phyloP scores from a whole-genome alignment of 2,797 vertebrate genomes.

The Pteropus rufus region DNA sequence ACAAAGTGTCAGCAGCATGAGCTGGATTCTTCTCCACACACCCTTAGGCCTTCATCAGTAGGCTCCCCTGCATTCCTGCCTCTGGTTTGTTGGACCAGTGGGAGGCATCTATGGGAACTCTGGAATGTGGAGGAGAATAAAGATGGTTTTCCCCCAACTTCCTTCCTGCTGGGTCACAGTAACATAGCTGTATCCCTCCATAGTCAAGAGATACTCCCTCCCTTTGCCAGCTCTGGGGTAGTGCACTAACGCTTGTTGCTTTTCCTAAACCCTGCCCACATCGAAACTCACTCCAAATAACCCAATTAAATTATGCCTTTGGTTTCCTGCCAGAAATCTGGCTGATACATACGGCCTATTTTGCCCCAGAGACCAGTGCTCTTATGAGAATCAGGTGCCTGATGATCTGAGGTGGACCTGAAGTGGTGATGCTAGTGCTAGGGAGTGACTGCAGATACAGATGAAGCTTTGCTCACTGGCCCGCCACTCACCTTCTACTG shows the following conservation, averaged over 20 bases:
- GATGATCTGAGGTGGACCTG: no score
- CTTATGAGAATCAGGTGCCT: no score
- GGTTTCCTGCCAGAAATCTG: neutral
- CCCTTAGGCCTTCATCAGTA: fast-evolving
- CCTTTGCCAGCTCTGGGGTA: neutral
- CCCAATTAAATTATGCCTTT: neutral
- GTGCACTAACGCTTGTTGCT: neutral
- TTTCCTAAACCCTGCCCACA: neutral
- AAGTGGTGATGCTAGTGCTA: no score
- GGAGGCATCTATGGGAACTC: neutral
- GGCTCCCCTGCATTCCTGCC: neutral
- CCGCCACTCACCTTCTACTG: no score
- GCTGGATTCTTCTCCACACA: neutral
- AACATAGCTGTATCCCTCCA: neutral
- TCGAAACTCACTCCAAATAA: neutral
- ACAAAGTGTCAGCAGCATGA: neutral
- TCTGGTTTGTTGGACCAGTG: neutral
- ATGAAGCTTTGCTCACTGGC: no score
- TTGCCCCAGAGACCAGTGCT: no score
- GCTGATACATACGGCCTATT: neutral
- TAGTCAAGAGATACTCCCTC: neutral
- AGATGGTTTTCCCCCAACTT: neutral
- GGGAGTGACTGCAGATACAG: no score
- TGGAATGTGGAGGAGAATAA: neutral
- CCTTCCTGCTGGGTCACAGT: neutral